These are phyloP conservation scores for Drosophila conformis DNA, from an alignment of 2,888 invertebrate genomes.

Conservation along the genomic window DNA sequence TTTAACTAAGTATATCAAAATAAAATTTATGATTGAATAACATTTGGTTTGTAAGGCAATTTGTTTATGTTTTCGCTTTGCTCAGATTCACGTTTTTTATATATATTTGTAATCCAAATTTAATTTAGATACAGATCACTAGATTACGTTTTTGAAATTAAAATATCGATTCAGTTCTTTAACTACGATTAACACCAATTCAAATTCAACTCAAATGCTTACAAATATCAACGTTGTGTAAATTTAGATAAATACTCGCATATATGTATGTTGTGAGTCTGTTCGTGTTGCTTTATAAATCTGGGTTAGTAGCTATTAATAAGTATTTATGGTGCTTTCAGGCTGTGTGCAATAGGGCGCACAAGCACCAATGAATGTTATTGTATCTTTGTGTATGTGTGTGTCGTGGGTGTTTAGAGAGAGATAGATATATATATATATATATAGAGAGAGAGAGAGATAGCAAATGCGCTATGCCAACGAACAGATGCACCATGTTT, in stretches of 20 bases:
- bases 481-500: constrained; percentile 9
- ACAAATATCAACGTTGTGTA: constrained; percentile 28
- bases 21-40: constrained; percentile 76
- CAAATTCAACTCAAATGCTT: constrained; percentile 41
- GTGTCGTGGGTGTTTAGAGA: not conserved
- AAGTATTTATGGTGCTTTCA: constrained; percentile 20
- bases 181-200: constrained; percentile 34
- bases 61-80: constrained; percentile 60
- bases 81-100: constrained; percentile 61
- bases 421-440: constrained; percentile 7
- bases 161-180: constrained; percentile 58
- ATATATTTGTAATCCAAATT: constrained; percentile 76
- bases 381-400: constrained; percentile 1
- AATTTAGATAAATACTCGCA: constrained; percentile 21
- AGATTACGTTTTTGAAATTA: constrained; percentile 53
- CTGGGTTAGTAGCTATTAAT: constrained; percentile 26
- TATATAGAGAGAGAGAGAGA: constrained; percentile 7
- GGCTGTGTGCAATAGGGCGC: constrained; percentile 35
- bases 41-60: constrained; percentile 77
- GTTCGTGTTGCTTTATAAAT: constrained; percentile 8
- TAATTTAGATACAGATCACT: constrained; percentile 76
- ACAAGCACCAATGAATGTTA: constrained; percentile 25
- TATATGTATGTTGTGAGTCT: constrained; percentile 7
- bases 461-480: not conserved
- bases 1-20: constrained; percentile 47